Evolutionary conservation across 1,140 invertebrate species (phyloP), one percentile per base, ranked within the genome.

Genomic region (Zaprionus vittiger): DNA sequence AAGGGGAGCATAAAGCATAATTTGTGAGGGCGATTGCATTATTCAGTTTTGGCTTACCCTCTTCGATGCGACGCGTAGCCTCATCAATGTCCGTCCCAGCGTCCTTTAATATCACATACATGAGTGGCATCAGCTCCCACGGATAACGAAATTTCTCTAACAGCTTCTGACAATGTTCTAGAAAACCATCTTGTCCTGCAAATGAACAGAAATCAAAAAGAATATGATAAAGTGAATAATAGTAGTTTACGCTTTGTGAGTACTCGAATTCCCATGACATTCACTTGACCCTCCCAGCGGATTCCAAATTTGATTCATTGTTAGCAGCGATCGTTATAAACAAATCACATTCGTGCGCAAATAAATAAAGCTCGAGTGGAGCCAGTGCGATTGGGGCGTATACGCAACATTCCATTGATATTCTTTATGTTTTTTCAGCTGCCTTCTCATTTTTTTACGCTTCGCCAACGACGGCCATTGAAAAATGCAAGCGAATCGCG

Each of bases 31-130:
- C 15, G 49, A 11, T 52, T 14, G 4, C 31, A 11, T 34, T 34
- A 3, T 26, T 38, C 5, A 11, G 20, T 7, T 52, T 22, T 57
- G n/a, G 93, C 93, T 94, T 92, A 96, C 96, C 96, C 94, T 96
- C 95, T 67, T 95, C 94, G 80, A 96, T 96, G 77, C 95, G 94
- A 71, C 94, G 93, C 22, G 95, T 94, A 31, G 95, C 95, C 91
- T 96, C 95, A 79, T 96, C 95, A 6, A 96, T 92, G 89, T 96
- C 95, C 38, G 94, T 94, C 59, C 94, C 93, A 24, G 95, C 95
- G 81, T 96, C 95, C 82, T 96, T 96, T 52, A 96, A 93, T 86
- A 96, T 96, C 78, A 95, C 94, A 91, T 96, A 95, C 93, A 96
- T 95, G 24, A 96, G 87, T 9, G 95, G 95, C 94, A 96, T 94